phyloP scores from a whole-genome alignment of 1,140 invertebrate genomes.

The Rhagoletis pomonella region DNA sequence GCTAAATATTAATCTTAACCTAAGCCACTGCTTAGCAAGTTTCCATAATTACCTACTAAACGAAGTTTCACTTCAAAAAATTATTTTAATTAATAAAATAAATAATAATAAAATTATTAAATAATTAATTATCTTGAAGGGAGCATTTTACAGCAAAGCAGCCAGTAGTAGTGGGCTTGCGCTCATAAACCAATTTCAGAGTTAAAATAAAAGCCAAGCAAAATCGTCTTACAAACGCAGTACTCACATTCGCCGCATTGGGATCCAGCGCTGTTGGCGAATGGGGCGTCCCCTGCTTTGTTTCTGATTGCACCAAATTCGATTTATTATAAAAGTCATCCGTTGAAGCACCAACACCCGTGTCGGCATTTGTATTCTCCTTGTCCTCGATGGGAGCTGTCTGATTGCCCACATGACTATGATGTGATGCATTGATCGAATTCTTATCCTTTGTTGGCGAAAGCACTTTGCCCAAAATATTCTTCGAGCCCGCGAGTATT shows the following conservation, averaged over 20 bases:
- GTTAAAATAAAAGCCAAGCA: no score
- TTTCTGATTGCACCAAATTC: slow-evolving; percentile 47
- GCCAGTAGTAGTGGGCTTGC: no score
- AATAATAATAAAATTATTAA: no score
- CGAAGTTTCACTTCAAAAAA: neutral
- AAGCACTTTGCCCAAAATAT: slow-evolving; percentile 85
- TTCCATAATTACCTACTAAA: no score
- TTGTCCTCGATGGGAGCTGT: slow-evolving; percentile 39
- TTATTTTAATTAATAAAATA: neutral
- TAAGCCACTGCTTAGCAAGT: no score
- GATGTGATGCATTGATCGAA: slow-evolving; percentile 64
- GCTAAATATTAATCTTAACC: no score
- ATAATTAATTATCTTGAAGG: neutral
- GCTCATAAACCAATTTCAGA: no score
- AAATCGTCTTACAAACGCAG: neutral
- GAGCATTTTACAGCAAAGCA: no score
- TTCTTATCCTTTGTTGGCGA: slow-evolving; percentile 84
- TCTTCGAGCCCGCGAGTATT: slow-evolving; percentile 84
- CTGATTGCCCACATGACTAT: slow-evolving; percentile 58
- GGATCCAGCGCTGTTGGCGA: slow-evolving; percentile 65
- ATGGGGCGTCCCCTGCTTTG: slow-evolving; percentile 55
- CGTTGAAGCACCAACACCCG: slow-evolving; percentile 80
- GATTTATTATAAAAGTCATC: slow-evolving; percentile 81
- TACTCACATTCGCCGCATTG: slow-evolving; percentile 70
- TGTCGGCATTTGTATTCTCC: slow-evolving; percentile 50